A percentile compares a stretch with the other conserved stretches of the same genome.
Evolutionary conservation across 2,113 vertebrate genomes (phyloP).

Genomic region (Amphilophus citrinellus): DNA sequence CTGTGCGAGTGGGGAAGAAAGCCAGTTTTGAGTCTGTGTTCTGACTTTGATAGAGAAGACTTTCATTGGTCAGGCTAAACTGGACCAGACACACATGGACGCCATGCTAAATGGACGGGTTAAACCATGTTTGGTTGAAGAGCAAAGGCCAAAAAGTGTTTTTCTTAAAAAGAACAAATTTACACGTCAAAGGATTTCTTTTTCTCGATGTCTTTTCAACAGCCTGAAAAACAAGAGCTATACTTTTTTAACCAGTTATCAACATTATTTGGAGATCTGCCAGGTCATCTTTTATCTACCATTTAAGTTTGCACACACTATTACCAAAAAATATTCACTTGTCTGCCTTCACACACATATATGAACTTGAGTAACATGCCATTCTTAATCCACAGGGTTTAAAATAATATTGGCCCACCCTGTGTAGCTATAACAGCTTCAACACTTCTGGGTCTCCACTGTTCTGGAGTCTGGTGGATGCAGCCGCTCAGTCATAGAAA

Average conservation of each 20-base stretch:
- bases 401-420: too few relatives aligned
- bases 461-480: too few relatives aligned
- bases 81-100: neutral
- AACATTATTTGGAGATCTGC: neutral
- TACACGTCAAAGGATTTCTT: neutral
- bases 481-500: too few relatives aligned
- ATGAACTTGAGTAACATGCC: too few relatives aligned
- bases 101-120: too few relatives aligned
- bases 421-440: too few relatives aligned
- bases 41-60: neutral
- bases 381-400: too few relatives aligned
- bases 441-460: too few relatives aligned
- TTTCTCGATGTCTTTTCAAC: neutral
- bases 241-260: too few relatives aligned
- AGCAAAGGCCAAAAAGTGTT: neutral
- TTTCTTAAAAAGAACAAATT: neutral
- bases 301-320: neutral
- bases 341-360: too few relatives aligned
- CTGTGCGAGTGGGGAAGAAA: neutral
- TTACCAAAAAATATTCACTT: too few relatives aligned
- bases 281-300: neutral
- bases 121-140: neutral
- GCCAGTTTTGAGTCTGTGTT: neutral
- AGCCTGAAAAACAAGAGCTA: neutral
- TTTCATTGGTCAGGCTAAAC: rapidly evolving